Evolutionary conservation across 2,113 vertebrate genomes (phyloP).

Genomic region (Bufo bufo): DNA sequence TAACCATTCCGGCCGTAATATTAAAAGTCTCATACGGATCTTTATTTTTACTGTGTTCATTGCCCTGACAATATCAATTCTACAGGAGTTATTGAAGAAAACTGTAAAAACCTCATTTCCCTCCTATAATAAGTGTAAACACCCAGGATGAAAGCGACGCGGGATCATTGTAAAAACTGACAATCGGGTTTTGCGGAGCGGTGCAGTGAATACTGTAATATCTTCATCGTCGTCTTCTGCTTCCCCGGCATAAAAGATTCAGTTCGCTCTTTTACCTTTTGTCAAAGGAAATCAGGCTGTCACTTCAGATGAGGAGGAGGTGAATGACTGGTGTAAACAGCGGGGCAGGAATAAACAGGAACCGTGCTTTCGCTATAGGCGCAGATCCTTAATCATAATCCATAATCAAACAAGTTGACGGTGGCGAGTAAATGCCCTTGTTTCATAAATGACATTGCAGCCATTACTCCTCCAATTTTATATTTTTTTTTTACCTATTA

Average conservation of each 20-base stretch:
- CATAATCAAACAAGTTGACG: neutral
- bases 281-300: conserved; percentile 65
- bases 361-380: neutral
- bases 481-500: neutral
- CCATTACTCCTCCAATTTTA: neutral
- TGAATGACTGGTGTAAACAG: conserved; percentile 60
- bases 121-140: conserved; percentile 7
- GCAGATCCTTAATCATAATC: neutral
- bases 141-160: neutral
- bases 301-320: conserved; percentile 57
- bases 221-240: conserved; percentile 58
- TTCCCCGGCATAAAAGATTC: conserved; percentile 60
- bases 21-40: neutral
- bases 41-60: neutral
- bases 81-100: neutral
- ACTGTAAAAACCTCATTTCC: neutral
- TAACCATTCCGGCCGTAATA: neutral
- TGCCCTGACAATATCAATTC: neutral
- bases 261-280: conserved; percentile 65
- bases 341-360: conserved; percentile 34
- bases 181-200: conserved; percentile 62
- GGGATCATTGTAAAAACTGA: conserved; percentile 61
- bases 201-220: conserved; percentile 59
- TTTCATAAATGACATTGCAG: neutral
- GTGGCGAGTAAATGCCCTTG: neutral